phyloP scores from a whole-genome alignment of 2,797 vertebrate species.

The Chelon labrosus region DNA sequence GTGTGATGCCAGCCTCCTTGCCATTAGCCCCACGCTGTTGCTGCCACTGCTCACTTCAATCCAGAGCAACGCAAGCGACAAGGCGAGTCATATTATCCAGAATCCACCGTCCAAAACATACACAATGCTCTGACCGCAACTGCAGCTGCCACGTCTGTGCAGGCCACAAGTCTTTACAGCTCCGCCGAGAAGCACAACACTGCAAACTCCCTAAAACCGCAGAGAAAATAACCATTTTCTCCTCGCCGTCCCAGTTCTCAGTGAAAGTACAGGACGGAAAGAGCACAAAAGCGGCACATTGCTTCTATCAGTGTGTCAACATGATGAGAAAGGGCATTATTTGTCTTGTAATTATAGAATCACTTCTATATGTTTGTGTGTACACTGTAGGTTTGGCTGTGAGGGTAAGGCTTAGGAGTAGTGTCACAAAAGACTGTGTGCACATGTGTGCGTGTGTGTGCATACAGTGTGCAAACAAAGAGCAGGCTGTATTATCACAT shows the following conservation, averaged over 20 bases:
- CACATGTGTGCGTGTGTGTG: conserved; percentile 7
- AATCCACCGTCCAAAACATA: conserved; percentile 49
- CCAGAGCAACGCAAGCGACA: conserved; percentile 44
- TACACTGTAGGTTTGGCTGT: conserved; percentile 3
- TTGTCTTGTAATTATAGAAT: conserved; percentile 29
- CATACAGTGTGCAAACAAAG: conserved; percentile 53
- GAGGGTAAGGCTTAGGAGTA: conserved; percentile 10
- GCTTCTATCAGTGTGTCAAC: conserved; percentile 31
- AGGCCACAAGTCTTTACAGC: conserved; percentile 62
- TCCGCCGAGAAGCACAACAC: conserved; percentile 52
- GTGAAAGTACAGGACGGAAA: conserved; percentile 30
- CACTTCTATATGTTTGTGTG: conserved; percentile 16
- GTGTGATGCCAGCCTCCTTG: conserved; percentile 38
- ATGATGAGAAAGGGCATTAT: conserved; percentile 23
- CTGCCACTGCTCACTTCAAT: conserved; percentile 28
- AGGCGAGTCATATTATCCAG: conserved; percentile 46
- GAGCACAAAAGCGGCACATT: conserved; percentile 12
- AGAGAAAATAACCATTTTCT: conserved; percentile 51
- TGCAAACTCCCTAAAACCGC: conserved; percentile 50
- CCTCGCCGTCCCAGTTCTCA: conserved; percentile 28
- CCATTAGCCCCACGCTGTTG: conserved; percentile 26
- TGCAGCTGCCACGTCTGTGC: conserved; percentile 67
- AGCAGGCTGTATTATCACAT: conserved; percentile 58
- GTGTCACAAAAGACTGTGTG: conserved; percentile 10
- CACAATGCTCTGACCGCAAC: conserved; percentile 56